Evolutionary conservation across 2,888 invertebrate species (phyloP), one percentile per base, ranked within the genome.

Genomic region (Tenthredo mesomela): DNA sequence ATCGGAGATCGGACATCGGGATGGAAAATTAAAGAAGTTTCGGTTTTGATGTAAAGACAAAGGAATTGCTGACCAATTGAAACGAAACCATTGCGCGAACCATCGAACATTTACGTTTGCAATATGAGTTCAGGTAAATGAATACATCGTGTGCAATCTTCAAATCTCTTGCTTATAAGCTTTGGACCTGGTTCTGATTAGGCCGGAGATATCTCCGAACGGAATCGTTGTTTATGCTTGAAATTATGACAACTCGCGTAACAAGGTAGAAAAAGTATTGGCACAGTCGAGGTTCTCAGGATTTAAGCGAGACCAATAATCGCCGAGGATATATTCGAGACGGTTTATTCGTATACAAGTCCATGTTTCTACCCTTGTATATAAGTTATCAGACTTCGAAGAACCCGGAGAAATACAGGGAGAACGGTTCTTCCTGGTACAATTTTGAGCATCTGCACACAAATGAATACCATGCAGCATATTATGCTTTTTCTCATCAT

Each of bases 151-250:
- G 15, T 33, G 6, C 25, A 61, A 21, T 21, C 21, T 61, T 61
- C 10, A 61, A 70, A 70, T 70, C 15, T 70, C 29, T n/a, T 2
- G 7, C 18, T 21, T n/a, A 29, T 37, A 15, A 12, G 18, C 25
- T 21, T 33, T 18, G 70, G 33, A 18, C 33, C 37, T 70, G 70
- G 37, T n/a, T 12, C 70, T 15, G 33, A 70, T 37, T 15, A 18
- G 6, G 33, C 33, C 37, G n/a, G 18, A 37, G 18, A n/a, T 73
- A 86, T 87, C 87, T 87, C 87, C 87, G 88, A 89, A 88, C 89
- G 90, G 89, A 90, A 91, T 91, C 89, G 84, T 86, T 90, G 89
- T 91, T 91, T 91, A 90, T 89, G 88, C 88, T 89, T 86, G 87
- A 89, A 91, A 90, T 91, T 91, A 91, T 91, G 89, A 89, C 89